Percentiles rank a stretch among this genome's conserved stretches.
Conservation (phyloP, 2,113 vertebrate species). For the Nanorana parkeri region DNA sequence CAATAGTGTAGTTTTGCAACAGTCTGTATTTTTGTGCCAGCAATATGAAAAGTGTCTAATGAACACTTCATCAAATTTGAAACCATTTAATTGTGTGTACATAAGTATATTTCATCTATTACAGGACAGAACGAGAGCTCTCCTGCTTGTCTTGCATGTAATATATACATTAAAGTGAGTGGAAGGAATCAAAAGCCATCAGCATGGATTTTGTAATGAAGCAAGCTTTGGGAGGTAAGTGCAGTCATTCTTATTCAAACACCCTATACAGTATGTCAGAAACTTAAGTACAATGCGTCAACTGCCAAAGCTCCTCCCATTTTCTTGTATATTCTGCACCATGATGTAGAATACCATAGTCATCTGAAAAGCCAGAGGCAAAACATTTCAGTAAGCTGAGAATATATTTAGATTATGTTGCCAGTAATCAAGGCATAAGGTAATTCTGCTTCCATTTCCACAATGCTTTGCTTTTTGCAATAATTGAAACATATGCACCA, state of each 20-base stretch:
- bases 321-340: conserved; percentile 47
- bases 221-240: conserved; percentile 92
- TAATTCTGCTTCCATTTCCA: conserved; percentile 31
- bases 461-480: background rate
- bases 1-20: too few species aligned
- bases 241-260: conserved; percentile 1
- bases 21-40: too few species aligned
- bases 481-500: conserved; percentile 18
- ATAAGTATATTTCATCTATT: conserved; percentile 45
- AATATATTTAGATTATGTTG: conserved; percentile 26
- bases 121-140: conserved; percentile 64
- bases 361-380: conserved; percentile 43
- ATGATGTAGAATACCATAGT: conserved; percentile 35
- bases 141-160: conserved; percentile 73
- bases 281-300: conserved; percentile 55
- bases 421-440: conserved; percentile 15
- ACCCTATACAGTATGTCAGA: conserved; percentile 38
- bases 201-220: conserved; percentile 96
- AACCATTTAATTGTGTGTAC: background rate
- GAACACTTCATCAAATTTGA: background rate
- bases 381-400: conserved; percentile 36
- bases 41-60: background rate
- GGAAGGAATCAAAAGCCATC: conserved; percentile 79
- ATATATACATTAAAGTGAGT: conserved; percentile 71
- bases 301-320: conserved; percentile 44